phyloP scores from a whole-genome alignment of 2,888 invertebrate genomes.

The Epiblema foenella region DNA sequence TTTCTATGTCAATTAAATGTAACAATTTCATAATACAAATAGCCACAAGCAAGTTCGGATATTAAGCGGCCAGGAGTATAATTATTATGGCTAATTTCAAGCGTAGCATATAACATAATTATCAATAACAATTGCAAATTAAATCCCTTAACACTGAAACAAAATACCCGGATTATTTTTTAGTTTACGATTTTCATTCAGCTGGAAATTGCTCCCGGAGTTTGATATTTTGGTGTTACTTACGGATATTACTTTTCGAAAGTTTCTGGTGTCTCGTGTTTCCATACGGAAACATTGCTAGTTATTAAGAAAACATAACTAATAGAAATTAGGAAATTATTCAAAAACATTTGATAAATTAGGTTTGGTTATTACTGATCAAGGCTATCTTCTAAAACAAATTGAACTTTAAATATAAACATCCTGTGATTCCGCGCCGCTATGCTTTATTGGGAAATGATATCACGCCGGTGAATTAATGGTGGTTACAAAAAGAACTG shows the following conservation, averaged over 20 bases:
- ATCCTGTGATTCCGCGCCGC: background rate
- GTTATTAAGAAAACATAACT: no score
- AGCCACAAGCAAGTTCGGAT: background rate
- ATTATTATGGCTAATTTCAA: background rate
- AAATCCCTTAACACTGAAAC: no score
- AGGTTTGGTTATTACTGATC: background rate
- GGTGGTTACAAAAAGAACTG: conserved; percentile 31
- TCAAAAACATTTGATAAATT: background rate
- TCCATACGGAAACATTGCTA: no score
- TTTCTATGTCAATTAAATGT: background rate
- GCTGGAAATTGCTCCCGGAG: no score
- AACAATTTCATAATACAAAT: background rate
- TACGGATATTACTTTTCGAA: no score
- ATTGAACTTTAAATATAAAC: conserved; percentile 18
- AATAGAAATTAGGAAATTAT: background rate
- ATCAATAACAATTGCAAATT: background rate
- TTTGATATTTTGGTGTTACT: no score
- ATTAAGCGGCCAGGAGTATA: background rate
- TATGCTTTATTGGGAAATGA: conserved; percentile 31
- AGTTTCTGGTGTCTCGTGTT: no score
- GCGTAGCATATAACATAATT: background rate
- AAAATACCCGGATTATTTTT: no score
- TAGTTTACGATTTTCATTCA: no score
- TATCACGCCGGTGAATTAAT: conserved; percentile 32
- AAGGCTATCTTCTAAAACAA: conserved; percentile 14